Percentiles rank a stretch among this genome's conserved stretches.
phyloP scores from a whole-genome alignment of 1,140 invertebrate species.

The Ceratitis capitata region DNA sequence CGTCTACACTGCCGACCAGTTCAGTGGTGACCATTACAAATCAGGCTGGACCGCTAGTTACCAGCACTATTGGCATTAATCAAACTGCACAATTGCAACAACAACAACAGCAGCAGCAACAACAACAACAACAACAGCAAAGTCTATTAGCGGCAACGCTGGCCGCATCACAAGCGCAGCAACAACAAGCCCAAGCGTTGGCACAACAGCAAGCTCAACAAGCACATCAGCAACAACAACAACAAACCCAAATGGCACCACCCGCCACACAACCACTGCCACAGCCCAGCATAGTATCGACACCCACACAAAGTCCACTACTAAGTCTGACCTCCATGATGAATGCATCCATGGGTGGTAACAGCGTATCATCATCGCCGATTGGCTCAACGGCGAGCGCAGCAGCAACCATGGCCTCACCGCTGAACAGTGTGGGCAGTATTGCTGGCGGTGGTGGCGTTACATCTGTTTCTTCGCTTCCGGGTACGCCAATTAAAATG shows the following conservation, averaged over 20 bases:
- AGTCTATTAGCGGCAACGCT: slow-evolving; percentile 45
- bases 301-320: slow-evolving; percentile 59
- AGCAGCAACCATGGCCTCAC: slow-evolving; percentile 64
- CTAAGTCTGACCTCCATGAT: slow-evolving; percentile 63
- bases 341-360: slow-evolving; percentile 42
- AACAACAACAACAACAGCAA: slow-evolving; percentile 52
- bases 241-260: slow-evolving; percentile 55
- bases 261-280: slow-evolving; percentile 42
- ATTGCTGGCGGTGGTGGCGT: slow-evolving; percentile 17
- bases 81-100: slow-evolving; percentile 46
- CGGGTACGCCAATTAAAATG: slow-evolving; percentile 13
- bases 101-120: slow-evolving; percentile 49
- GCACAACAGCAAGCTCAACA: slow-evolving; percentile 46
- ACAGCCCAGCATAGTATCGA: slow-evolving; percentile 44
- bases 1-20: slow-evolving; percentile 47
- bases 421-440: neutral
- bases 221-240: slow-evolving; percentile 44
- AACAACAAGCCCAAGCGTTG: slow-evolving; percentile 51
- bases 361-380: slow-evolving; percentile 60
- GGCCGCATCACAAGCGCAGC: slow-evolving; percentile 46
- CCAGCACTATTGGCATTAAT: slow-evolving; percentile 46
- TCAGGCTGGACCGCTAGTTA: slow-evolving; percentile 57
- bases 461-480: neutral
- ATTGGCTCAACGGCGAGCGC: slow-evolving; percentile 63
- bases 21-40: slow-evolving; percentile 60